phyloP scores from a whole-genome alignment of 1,140 invertebrate species.

The Neocloeon triangulifer region DNA sequence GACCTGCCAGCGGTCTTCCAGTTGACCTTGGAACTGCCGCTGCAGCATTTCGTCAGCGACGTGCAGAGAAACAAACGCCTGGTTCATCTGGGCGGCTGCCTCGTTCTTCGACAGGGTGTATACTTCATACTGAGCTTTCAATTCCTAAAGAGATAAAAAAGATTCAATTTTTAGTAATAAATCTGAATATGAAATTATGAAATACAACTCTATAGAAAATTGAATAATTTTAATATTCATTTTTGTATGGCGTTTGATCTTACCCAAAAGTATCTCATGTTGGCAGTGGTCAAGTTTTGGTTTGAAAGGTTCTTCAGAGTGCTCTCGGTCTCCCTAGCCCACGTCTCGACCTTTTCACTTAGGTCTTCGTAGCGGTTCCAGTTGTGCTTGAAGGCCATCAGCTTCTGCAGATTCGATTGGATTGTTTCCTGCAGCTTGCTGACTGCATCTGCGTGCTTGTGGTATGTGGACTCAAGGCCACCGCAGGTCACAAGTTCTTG shows the following conservation, averaged over 20 bases:
- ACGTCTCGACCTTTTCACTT: conserved; percentile 44
- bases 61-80: conserved; percentile 48
- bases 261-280: conserved; percentile 61
- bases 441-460: conserved; percentile 40
- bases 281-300: conserved; percentile 31
- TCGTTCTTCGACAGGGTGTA: conserved; percentile 53
- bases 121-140: conserved; percentile 71
- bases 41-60: conserved; percentile 60
- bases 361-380: conserved; percentile 48
- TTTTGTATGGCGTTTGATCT: conserved; percentile 9
- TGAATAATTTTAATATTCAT: conserved; percentile 2
- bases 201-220: neutral
- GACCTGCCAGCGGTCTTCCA: conserved; percentile 49
- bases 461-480: conserved; percentile 41
- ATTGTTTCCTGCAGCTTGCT: conserved; percentile 47
- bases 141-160: conserved; percentile 26
- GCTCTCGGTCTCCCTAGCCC: conserved; percentile 44
- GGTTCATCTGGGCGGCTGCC: conserved; percentile 43
- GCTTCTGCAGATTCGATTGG: conserved; percentile 35
- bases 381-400: conserved; percentile 47
- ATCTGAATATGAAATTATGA: too few relatives aligned
- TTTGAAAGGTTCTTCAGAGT: conserved; percentile 27
- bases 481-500: conserved; percentile 46
- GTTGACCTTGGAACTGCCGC: conserved; percentile 44
- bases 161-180: too few relatives aligned